Conservation (phyloP, 2,888 invertebrate genomes). For the Poecilobothrus nobilitatus region DNA sequence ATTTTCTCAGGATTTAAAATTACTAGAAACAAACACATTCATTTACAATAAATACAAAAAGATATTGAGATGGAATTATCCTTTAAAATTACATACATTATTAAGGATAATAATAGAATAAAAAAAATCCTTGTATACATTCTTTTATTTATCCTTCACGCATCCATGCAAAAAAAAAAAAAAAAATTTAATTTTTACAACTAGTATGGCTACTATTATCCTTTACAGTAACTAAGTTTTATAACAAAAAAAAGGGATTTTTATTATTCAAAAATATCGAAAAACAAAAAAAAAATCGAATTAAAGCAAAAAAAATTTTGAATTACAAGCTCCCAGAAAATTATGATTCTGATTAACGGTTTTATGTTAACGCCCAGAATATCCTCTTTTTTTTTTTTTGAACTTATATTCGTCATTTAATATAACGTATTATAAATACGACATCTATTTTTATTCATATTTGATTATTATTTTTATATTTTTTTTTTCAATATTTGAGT, state of each 20-base stretch:
- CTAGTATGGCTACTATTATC: neutral
- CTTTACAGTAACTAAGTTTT: neutral
- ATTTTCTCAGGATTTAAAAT: too few species aligned
- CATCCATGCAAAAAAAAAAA: neutral
- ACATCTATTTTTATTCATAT: too few species aligned
- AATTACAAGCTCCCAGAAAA: neutral
- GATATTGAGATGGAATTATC: constrained; percentile 1
- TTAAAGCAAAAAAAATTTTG: neutral
- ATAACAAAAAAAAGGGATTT: neutral
- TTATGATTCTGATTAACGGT: constrained; percentile 3
- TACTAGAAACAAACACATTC: too few species aligned
- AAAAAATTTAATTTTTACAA: too few species aligned
- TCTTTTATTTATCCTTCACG: neutral
- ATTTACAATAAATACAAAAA: neutral
- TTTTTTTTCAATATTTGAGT: too few species aligned
- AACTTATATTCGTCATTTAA: too few species aligned
- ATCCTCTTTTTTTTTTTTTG: neutral
- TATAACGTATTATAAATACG: too few species aligned
- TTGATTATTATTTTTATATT: too few species aligned
- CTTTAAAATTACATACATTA: neutral
- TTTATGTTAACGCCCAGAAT: neutral
- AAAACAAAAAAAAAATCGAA: neutral
- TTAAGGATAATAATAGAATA: neutral
- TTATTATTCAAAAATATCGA: neutral
- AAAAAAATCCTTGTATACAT: neutral